These are phyloP conservation scores for Alaudala cheleensis DNA, from an alignment of 2,113 vertebrate genomes.

Conservation along the genomic window DNA sequence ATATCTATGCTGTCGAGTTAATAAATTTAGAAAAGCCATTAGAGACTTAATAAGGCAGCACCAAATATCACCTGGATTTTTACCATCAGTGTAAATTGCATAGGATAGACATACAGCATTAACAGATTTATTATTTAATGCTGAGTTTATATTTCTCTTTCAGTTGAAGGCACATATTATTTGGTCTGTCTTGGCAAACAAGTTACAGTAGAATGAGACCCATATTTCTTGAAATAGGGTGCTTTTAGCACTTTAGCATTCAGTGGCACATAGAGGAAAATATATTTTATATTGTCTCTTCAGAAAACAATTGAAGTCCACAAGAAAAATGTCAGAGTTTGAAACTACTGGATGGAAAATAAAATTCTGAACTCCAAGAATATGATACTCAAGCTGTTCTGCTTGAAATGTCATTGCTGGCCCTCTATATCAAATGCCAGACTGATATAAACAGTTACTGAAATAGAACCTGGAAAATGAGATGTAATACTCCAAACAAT, in stretches of 20 bases:
- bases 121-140: neutral
- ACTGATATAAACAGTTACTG: neutral
- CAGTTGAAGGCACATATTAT: neutral
- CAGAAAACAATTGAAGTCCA: neutral
- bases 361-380: constrained; percentile 33
- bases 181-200: neutral
- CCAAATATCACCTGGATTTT: neutral
- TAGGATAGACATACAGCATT: neutral
- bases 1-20: neutral
- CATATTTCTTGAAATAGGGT: neutral
- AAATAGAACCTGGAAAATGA: neutral
- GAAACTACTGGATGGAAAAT: constrained; percentile 1
- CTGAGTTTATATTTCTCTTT: neutral
- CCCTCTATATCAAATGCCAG: neutral
- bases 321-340: neutral
- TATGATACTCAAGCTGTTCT: constrained; percentile 23
- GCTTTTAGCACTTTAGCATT: neutral
- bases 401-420: constrained; percentile 54
- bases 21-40: neutral
- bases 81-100: neutral
- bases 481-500: neutral
- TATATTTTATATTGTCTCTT: neutral
- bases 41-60: neutral
- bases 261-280: neutral
- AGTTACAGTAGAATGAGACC: neutral